A percentile compares a stretch with the other conserved stretches of the same genome.
Conservation (phyloP, 2,888 invertebrate species). For the Diplolepis rosae region DNA sequence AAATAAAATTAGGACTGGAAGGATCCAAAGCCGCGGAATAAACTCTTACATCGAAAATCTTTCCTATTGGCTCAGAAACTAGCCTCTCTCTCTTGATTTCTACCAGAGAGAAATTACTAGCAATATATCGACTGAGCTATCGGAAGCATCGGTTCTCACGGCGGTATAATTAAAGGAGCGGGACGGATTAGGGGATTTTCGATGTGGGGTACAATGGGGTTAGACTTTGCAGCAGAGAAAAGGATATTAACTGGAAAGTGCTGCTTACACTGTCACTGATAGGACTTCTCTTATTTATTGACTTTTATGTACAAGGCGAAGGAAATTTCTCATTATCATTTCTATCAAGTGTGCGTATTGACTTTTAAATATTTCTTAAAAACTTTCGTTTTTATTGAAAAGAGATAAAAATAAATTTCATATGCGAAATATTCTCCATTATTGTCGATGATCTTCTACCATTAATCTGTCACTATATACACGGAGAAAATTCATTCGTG, state of each 20-base stretch:
- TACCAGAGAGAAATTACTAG: conserved; percentile 52
- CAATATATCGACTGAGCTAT: conserved; percentile 52
- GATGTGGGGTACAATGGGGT: conserved; percentile 35
- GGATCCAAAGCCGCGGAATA: background rate
- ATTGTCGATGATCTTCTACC: too few relatives aligned
- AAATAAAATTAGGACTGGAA: too few relatives aligned
- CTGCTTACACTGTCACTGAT: conserved; percentile 48
- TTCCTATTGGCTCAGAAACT: background rate
- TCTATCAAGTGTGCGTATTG: too few relatives aligned
- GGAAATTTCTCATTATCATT: background rate
- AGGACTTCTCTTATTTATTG: conserved; percentile 52
- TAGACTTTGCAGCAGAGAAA: conserved; percentile 33
- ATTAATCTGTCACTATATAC: too few relatives aligned
- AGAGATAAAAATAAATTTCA: too few relatives aligned
- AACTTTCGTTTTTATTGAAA: too few relatives aligned
- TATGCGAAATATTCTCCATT: too few relatives aligned
- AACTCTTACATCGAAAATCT: background rate
- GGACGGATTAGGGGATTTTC: conserved; percentile 57
- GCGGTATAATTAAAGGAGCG: conserved; percentile 58
- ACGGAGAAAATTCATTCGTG: too few relatives aligned
- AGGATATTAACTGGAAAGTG: conserved; percentile 52
- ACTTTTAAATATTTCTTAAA: too few relatives aligned
- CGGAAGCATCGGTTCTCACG: conserved; percentile 53
- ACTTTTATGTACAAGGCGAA: conserved; percentile 14
- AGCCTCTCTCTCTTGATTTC: conserved; percentile 33